These are phyloP conservation scores for Phenganax subtilis DNA, from an alignment of 92 coral and sea anemone genomes.

Conservation along the genomic window DNA sequence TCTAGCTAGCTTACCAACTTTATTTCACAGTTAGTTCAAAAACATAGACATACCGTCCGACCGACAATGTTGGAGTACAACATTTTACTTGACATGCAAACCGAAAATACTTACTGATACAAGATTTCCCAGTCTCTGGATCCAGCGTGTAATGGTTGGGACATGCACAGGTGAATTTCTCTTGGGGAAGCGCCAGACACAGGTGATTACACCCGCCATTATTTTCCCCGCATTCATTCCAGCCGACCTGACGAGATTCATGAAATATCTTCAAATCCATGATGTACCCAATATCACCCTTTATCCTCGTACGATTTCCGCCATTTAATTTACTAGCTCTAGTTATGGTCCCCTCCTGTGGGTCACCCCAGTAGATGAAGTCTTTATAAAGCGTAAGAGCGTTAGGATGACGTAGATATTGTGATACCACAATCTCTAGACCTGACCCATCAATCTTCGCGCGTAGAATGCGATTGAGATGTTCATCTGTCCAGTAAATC, in stretches of 20 bases:
- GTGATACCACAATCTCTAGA: conserved; percentile 54
- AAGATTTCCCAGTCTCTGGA: conserved; percentile 51
- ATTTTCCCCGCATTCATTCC: conserved; percentile 72
- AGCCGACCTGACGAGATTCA: conserved; percentile 81
- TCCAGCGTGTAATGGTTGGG: conserved; percentile 69
- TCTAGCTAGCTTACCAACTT: too few species aligned
- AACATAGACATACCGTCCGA: not conserved
- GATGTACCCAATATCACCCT: conserved; percentile 45
- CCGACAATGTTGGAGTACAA: not conserved
- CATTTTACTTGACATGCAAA: not conserved
- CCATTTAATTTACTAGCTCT: conserved; percentile 89
- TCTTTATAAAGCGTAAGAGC: conserved; percentile 69
- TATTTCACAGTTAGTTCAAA: not conserved
- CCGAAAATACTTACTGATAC: conserved; percentile 55
- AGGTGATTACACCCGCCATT: conserved; percentile 89
- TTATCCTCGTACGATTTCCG: conserved; percentile 59
- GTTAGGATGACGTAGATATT: conserved; percentile 50
- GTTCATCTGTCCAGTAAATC: conserved; percentile 75
- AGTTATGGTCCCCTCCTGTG: conserved; percentile 55
- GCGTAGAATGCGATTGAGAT: conserved; percentile 62
- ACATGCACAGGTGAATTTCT: conserved; percentile 67
- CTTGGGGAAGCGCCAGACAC: conserved; percentile 66
- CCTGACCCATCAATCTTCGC: conserved; percentile 62
- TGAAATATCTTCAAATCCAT: conserved; percentile 86
- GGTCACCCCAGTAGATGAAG: conserved; percentile 86